Conservation (phyloP, 2,113 vertebrate genomes). For the Dasypus novemcinctus region DNA sequence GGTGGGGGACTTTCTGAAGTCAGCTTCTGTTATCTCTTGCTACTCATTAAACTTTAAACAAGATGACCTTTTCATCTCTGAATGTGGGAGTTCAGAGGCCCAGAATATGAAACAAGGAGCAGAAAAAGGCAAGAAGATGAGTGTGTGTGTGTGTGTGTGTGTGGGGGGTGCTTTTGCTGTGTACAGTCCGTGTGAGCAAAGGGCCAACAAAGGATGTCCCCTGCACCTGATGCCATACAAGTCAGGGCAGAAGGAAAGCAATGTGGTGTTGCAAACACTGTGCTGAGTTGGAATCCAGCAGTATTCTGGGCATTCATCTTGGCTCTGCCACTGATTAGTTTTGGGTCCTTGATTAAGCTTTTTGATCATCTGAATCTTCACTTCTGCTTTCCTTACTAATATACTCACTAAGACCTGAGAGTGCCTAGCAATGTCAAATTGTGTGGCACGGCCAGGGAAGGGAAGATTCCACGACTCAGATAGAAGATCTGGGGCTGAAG, state of each 20-base stretch:
- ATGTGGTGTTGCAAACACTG: neutral
- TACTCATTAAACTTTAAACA: slow-evolving; percentile 40
- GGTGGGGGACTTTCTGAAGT: neutral
- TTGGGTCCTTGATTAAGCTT: slow-evolving; percentile 23
- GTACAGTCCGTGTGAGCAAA: neutral
- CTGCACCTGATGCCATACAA: neutral
- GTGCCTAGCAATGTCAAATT: neutral
- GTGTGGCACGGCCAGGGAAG: neutral
- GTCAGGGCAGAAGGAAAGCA: neutral
- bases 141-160: too few relatives aligned
- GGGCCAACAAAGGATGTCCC: neutral
- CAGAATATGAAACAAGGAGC: neutral
- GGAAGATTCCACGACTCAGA: neutral
- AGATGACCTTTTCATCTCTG: slow-evolving; percentile 22
- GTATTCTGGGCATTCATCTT: neutral
- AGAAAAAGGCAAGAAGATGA: neutral
- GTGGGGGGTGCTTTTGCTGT: neutral
- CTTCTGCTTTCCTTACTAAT: neutral
- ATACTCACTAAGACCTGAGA: too few relatives aligned
- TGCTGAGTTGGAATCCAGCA: neutral
- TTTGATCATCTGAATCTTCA: neutral
- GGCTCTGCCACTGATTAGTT: neutral
- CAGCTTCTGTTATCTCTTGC: slow-evolving; percentile 41
- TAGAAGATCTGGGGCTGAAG: neutral
- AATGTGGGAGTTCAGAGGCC: slow-evolving; percentile 3